Evolutionary conservation across 2,797 vertebrate species (phyloP), one percentile per base, ranked within the genome.

Genomic region (Phataginus tricuspis): DNA sequence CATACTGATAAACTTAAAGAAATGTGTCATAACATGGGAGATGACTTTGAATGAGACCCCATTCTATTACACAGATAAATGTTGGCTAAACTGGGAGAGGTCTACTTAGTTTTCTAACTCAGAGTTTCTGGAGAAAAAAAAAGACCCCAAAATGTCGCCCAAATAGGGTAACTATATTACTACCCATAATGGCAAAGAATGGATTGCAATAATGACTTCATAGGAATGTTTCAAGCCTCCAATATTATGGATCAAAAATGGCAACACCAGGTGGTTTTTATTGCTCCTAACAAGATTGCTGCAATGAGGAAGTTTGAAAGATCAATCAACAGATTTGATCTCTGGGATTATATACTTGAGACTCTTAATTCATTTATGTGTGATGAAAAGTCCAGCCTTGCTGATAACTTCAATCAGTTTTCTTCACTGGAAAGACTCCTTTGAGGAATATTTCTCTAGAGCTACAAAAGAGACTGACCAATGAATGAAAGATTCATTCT

Each of bases 221-320:
- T 79, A 79, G 55, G 16, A 93, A 69, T 53, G 95, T 95, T 92
- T 94, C 45, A 96, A 55, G 53, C 51, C 34, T 94, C 61, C 72
- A 86, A 31, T 29, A 90, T 80, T 94, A 42, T 93, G 69, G n/a
- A 80, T 91, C 59, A 85, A 85, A 97, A 89, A 80, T 25, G 34
- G 31, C 37, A 89, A 83, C 53, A 37, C 13, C 31, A 74, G 72
- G 12, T 71, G 85, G 29, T 94, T 42, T 80, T 63, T 75, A 74
- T 59, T 92, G 49, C 71, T 95, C 31, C 80, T 92, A 74, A 79
- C 55, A 96, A 92, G 64, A 91, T 61, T 74, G 37, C 45, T 86
- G 7, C 75, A 91, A 0, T 86, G 51, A 92, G 68, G 34, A 95
- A 91, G 64, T 95, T 8, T 86, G 45, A 59, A 90, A 74, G 37